Evolutionary conservation across 2,888 invertebrate genomes (phyloP), one percentile per base, ranked within the genome.

Genomic region (Cephus rjabovi): DNA sequence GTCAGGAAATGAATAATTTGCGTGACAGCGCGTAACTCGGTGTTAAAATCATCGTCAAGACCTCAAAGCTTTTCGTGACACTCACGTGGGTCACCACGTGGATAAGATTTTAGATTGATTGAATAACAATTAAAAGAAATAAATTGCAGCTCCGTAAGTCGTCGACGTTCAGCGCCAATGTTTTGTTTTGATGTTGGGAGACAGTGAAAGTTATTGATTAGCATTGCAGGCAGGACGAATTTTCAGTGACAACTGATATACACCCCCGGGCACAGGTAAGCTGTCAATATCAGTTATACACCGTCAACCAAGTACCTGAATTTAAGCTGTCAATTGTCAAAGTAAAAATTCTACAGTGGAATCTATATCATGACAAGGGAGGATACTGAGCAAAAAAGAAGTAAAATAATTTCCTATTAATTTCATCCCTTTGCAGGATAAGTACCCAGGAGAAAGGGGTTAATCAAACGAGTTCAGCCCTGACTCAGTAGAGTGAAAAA

Each of bases 401-500:
- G 40, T 23, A 56, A 23, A 56, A 56, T 56, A 56, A 56, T 9
- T 56, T 56, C 23, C 23, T 56, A 9, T 56, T 23, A 56, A 23
- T 56, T 56, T 56, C 56, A 56, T 56, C 9, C 56, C 23, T 56
- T 56, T 23, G 56, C 23, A 56, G 23, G 56, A 56, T 9, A 56
- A 56, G 56, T 23, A 15, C 56, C 9, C 23, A 56, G 56, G 15
- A 23, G 9, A 23, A 6, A 23, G 23, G 56, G 23, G 0, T 6
- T 56, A 23, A 56, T 23, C 6, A 9, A 56, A 56, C 2, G 23
- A 56, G 6, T 56, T 23, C 56, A 9, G 9, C 23, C 23, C 11
- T 73, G 40, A n/a, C 31, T 30, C 69, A 75, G 79, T 77, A 79
- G 81, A 77, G 84, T 80, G 83, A 84, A 82, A 82, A 81, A 83